A percentile compares a stretch with the other conserved stretches of the same genome.
These are phyloP conservation scores for Trisateles emortualis DNA, from an alignment of 2,888 invertebrate genomes.

Conservation along the genomic window DNA sequence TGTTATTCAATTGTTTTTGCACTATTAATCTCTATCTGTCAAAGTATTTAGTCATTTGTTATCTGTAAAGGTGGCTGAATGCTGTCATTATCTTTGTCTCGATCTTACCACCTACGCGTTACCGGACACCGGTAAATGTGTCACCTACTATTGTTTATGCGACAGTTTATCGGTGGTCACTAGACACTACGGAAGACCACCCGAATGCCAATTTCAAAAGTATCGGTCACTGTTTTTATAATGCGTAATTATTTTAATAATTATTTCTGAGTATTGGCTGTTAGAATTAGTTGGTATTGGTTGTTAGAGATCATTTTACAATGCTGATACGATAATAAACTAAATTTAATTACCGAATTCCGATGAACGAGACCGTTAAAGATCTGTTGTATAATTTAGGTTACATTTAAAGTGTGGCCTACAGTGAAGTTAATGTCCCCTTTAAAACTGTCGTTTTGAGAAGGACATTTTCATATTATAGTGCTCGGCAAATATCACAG, in stretches of 20 bases:
- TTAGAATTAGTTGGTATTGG: too few species aligned
- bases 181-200: conserved; percentile 53
- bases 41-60: conserved; percentile 63
- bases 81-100: conserved; percentile 54
- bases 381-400: too few species aligned
- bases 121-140: conserved; percentile 53
- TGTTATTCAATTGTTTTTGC: conserved; percentile 36
- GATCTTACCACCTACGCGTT: conserved; percentile 63
- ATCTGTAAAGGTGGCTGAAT: conserved; percentile 48
- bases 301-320: too few species aligned
- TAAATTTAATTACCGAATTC: too few species aligned
- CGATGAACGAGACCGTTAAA: too few species aligned
- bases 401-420: too few species aligned
- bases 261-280: not conserved
- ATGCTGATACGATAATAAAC: too few species aligned
- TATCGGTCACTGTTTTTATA: not conserved
- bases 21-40: conserved; percentile 72
- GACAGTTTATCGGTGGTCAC: conserved; percentile 25
- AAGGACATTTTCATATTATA: too few species aligned
- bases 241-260: too few species aligned
- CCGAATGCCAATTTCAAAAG: conserved; percentile 22
- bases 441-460: too few species aligned
- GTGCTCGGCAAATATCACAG: too few species aligned
- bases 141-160: conserved; percentile 50
- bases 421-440: too few species aligned